These are phyloP conservation scores for Electrophaes corylata DNA, from an alignment of 2,888 invertebrate genomes.

Conservation along the genomic window DNA sequence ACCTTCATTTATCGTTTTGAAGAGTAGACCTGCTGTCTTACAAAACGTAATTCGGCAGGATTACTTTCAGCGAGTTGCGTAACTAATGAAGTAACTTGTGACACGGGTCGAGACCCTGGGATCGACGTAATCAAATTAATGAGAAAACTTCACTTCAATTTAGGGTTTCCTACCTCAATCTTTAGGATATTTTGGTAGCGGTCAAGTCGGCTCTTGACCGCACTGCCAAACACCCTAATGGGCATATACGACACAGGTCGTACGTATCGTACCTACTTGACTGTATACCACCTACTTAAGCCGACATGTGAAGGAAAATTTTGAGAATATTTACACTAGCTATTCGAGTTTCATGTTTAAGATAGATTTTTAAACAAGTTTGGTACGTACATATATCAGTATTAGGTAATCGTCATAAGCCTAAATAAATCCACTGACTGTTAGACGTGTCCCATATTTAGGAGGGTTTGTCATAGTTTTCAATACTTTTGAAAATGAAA, in stretches of 20 bases:
- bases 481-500: no score
- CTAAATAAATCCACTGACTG: no score
- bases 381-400: no score
- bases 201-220: constrained; percentile 65
- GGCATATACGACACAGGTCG: constrained; percentile 52
- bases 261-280: constrained; percentile 24
- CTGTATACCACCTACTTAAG: constrained; percentile 25
- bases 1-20: no score
- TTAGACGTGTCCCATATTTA: no score
- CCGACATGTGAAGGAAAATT: constrained; percentile 33
- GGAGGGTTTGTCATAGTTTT: no score
- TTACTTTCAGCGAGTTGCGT: constrained; percentile 81
- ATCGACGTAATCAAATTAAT: constrained; percentile 84
- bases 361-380: background rate
- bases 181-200: constrained; percentile 76
- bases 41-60: constrained; percentile 77
- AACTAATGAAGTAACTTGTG: constrained; percentile 84
- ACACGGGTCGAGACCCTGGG: constrained; percentile 80
- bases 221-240: constrained; percentile 52
- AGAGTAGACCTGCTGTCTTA: no score
- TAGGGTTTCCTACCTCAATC: constrained; percentile 79
- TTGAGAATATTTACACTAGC: constrained; percentile 1
- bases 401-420: no score
- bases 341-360: background rate
- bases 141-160: constrained; percentile 83